These are phyloP conservation scores for Enteromius thamalakanensis DNA, from an alignment of 2,797 vertebrate genomes.

Conservation along the genomic window DNA sequence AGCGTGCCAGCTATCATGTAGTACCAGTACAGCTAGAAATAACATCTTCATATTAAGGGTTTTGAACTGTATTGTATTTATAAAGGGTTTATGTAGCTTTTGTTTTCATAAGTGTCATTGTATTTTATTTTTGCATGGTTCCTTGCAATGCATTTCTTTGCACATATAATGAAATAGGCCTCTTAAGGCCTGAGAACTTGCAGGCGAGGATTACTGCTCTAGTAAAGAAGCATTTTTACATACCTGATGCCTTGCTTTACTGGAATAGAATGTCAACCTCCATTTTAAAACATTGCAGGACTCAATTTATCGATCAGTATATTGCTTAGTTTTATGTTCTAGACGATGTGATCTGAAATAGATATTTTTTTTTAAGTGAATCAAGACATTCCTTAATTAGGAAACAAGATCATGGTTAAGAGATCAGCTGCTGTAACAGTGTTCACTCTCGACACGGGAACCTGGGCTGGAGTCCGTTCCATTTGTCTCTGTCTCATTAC, in stretches of 20 bases:
- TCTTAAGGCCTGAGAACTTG: conserved; percentile 85
- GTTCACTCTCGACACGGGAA: conserved; percentile 68
- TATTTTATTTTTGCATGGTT: conserved; percentile 94
- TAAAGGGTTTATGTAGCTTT: conserved; percentile 95
- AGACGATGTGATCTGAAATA: conserved; percentile 90
- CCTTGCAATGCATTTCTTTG: conserved; percentile 99
- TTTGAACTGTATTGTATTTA: conserved; percentile 98
- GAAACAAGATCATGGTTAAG: conserved; percentile 77
- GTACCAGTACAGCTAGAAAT: conserved; percentile 92
- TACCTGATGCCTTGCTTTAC: conserved; percentile 90
- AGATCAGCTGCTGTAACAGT: conserved; percentile 96
- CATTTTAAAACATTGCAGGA: conserved; percentile 87
- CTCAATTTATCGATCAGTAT: conserved; percentile 94
- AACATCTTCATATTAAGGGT: conserved; percentile 85
- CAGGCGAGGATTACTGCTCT: conserved; percentile 97
- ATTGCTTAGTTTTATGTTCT: conserved; percentile 94
- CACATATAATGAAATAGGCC: conserved; percentile 95
- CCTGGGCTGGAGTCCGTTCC: conserved; percentile 40
- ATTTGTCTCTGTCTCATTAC: conserved; percentile 20
- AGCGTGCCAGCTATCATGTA: conserved; percentile 93
- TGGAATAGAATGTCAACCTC: conserved; percentile 89
- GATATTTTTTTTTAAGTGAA: conserved; percentile 81
- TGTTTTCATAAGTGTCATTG: conserved; percentile 89
- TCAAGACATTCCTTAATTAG: conserved; percentile 98
- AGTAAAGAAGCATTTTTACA: conserved; percentile 91